Evolutionary conservation across 2,113 vertebrate genomes (phyloP), one percentile per base, ranked within the genome.

Genomic region (Erinaceus europaeus): DNA sequence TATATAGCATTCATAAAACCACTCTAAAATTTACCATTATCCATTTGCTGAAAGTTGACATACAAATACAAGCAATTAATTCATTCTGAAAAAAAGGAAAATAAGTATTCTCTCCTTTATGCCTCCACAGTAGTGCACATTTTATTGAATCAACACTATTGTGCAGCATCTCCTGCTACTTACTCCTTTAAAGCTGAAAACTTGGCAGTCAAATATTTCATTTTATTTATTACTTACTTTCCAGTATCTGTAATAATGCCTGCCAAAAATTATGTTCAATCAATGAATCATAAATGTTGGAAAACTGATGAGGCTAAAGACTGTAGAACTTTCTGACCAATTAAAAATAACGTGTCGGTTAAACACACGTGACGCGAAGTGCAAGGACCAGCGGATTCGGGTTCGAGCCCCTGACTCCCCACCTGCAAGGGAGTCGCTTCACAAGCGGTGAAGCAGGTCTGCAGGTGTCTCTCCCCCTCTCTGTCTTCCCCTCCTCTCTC

Each of bases 21-120:
- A 57, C 38, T 95, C 79, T 85, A 15, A 14, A 59, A 74, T 5
- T 78, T 93, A 36, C 23, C 50, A 83, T 21, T 80, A 59, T 68
- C 25, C 27, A 74, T 12, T 77, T 80, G 21, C n/a, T 69, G 38
- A 78, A 88, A 79, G 52, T 7, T 55, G 15, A 29, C 38, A 73
- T 29, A 74, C 46, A 78, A 25, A 82, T 29, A 50, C 11, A 80
- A n/a, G n/a, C 55, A 55, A 57, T 61, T 83, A 93, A 5, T 7
- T 48, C 4, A 2, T 17, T 88, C 68, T 40, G 20, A 88, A 61
- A 69, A 94, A 82, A 40, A 83, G 48, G 4, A 80, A 94, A 95
- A 92, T 61, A 2, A 90, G 48, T 79, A 88, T 87, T 94, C 91
- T 44, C 50, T 62, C 62, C 42, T 46, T 2, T 23, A 9, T 36